Percentiles rank a stretch among this genome's conserved stretches.
phyloP scores from a whole-genome alignment of 2,888 invertebrate genomes.

The Cataglyphis rosenhaueri region DNA sequence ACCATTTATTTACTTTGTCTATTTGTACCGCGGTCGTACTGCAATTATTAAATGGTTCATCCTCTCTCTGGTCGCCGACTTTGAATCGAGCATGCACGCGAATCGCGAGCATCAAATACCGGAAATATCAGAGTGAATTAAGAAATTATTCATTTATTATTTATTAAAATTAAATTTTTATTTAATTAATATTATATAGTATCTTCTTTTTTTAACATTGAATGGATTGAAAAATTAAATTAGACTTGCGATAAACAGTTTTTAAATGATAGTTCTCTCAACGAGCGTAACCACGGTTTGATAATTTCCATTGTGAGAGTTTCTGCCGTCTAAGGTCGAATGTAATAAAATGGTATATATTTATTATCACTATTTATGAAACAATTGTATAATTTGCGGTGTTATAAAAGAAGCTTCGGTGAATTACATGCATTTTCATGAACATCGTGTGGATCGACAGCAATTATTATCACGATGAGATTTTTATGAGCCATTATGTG shows the following conservation, averaged over 20 bases:
- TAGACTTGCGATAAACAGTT: neutral
- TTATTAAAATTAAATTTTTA: neutral
- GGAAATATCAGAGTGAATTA: neutral
- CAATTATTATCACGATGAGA: neutral
- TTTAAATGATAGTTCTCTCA: neutral
- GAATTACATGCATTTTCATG: neutral
- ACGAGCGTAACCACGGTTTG: neutral
- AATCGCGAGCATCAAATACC: neutral
- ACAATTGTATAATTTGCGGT: conserved; percentile 17
- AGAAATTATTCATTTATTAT: neutral
- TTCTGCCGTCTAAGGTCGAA: neutral
- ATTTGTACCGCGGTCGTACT: neutral
- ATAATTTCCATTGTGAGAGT: neutral
- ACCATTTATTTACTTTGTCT: conserved; percentile 44
- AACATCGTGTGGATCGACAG: neutral
- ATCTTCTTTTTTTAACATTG: neutral
- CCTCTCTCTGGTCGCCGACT: neutral
- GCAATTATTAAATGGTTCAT: conserved; percentile 33
- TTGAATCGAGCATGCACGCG: conserved; percentile 14
- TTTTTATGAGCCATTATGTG: neutral
- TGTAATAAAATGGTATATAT: neutral
- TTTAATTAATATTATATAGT: neutral
- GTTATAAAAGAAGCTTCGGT: neutral
- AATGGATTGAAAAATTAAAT: conserved; percentile 4
- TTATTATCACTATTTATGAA: conserved; percentile 13